phyloP scores from a whole-genome alignment of 2,797 vertebrate species.

The Phalanger gymnotis region DNA sequence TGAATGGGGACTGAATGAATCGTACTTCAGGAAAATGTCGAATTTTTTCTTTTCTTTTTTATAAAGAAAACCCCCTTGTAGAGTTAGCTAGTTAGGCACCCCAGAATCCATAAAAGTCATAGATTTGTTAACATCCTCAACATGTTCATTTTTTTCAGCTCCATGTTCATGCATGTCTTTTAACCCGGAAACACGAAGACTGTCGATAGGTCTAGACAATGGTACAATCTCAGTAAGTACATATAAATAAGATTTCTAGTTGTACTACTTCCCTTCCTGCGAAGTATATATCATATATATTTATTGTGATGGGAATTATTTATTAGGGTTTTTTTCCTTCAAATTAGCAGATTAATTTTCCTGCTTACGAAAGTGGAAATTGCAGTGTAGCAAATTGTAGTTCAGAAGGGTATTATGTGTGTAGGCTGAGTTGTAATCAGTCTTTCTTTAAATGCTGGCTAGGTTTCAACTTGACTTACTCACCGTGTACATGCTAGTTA shows the following conservation, averaged over 20 bases:
- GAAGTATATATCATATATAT: slow-evolving; percentile 76
- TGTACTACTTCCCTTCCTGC: slow-evolving; percentile 81
- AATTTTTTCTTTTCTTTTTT: slow-evolving; percentile 28
- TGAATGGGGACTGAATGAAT: slow-evolving; percentile 57
- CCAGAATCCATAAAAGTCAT: slow-evolving; percentile 71
- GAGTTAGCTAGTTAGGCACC: slow-evolving; percentile 73
- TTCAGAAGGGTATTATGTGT: slow-evolving; percentile 10
- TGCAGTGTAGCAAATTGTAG: slow-evolving; percentile 42
- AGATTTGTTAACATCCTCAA: slow-evolving; percentile 86
- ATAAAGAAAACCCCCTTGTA: slow-evolving; percentile 44
- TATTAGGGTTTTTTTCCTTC: slow-evolving; percentile 53
- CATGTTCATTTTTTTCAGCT: slow-evolving; percentile 91
- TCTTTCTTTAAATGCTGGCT: slow-evolving; percentile 1
- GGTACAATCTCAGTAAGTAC: slow-evolving; percentile 96
- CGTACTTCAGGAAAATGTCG: slow-evolving; percentile 53
- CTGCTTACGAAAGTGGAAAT: slow-evolving; percentile 51
- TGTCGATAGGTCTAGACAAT: slow-evolving; percentile 96
- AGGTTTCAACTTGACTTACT: slow-evolving; percentile 42
- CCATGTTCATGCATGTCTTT: slow-evolving; percentile 98
- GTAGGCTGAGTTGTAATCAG: background rate
- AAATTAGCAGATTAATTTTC: slow-evolving; percentile 64
- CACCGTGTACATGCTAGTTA: background rate
- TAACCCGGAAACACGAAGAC: slow-evolving; percentile 97
- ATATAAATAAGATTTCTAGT: slow-evolving; percentile 82
- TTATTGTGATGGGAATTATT: slow-evolving; percentile 76